Base-by-base conservation (phyloP, 1,140 invertebrate genomes). In the Camponotus vicinus region DNA sequence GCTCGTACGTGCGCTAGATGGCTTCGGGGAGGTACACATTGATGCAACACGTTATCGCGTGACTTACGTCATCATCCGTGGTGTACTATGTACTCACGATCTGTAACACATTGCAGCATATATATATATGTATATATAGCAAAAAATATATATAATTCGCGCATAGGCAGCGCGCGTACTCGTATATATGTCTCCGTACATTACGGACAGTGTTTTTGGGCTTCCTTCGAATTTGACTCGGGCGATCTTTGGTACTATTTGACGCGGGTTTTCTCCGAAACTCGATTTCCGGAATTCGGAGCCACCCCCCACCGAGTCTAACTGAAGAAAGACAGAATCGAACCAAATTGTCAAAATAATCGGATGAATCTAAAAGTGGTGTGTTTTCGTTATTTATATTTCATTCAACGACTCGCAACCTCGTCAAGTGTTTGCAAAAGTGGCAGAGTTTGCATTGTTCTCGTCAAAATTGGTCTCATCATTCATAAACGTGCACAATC, bases 181-280 rank as follows among this genome's bases (percentile, higher is more conserved):
- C n/a, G 11, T 45, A n/a, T 66, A n/a, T 37, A 57, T 57, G 42
- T 42, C 32, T 21, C 13, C 40, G 42, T 15, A 67, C 8, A 66
- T 55, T n/a, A 32, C 77, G 61, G 40, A 40, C 67, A 52, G 83
- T 82, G 89, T 77, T 90, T 86, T 82, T 71, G 49, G 49, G 66
- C 86, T 82, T 84, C 82, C 52, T 86, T 63, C 73, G 55, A 83
- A 66, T 78, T 78, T 64, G 70, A 76, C 90, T 79, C 71, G 59
- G 45, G 57, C 66, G 69, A 77, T 49, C 59, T 76, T 82, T 76
- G 76, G 15, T 70, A 27, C 27, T 27, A 86, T 76, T 83, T 63
- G 37, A 34, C 59, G 52, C 37, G 85, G 37, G 32, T 78, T 32
- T 69, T 13, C n/a, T 57, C 11, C 40, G 45, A 45, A 87, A 73